Percentiles rank a stretch among this genome's conserved stretches.
phyloP scores from a whole-genome alignment of 2,113 vertebrate genomes.

The Scatophagus argus region DNA sequence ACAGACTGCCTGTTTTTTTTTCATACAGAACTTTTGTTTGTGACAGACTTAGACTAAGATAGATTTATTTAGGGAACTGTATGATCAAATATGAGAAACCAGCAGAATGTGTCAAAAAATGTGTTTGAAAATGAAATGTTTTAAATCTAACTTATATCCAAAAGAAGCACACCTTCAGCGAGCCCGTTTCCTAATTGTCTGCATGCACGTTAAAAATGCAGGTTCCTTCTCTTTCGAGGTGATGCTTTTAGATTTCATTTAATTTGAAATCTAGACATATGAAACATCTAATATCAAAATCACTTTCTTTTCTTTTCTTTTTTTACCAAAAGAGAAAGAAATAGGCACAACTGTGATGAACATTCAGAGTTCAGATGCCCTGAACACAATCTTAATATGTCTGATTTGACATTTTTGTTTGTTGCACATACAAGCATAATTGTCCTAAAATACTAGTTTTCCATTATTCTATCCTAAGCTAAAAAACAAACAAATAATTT shows the following conservation, averaged over 20 bases:
- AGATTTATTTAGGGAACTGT: no score
- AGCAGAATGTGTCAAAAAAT: no score
- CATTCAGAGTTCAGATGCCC: no score
- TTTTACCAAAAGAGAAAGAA: neutral
- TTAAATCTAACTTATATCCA: neutral
- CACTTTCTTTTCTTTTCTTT: no score
- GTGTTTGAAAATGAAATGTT: no score
- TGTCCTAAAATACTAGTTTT: neutral
- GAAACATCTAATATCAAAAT: no score
- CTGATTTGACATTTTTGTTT: neutral
- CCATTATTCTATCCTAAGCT: neutral
- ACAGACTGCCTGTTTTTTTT: neutral
- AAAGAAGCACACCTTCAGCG: neutral
- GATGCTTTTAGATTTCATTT: no score
- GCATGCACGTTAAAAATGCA: no score
- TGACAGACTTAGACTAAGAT: neutral
- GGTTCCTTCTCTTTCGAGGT: no score
- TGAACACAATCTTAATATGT: neutral
- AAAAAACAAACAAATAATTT: neutral
- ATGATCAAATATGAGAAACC: neutral
- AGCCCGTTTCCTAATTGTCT: neutral
- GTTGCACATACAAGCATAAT: neutral
- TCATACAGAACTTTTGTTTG: neutral
- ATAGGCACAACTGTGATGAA: neutral
- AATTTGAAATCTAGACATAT: no score